Percentiles rank a stretch among this genome's conserved stretches.
Evolutionary conservation across 2,797 vertebrate species (phyloP).

Genomic region (Synaphobranchus kaupii): DNA sequence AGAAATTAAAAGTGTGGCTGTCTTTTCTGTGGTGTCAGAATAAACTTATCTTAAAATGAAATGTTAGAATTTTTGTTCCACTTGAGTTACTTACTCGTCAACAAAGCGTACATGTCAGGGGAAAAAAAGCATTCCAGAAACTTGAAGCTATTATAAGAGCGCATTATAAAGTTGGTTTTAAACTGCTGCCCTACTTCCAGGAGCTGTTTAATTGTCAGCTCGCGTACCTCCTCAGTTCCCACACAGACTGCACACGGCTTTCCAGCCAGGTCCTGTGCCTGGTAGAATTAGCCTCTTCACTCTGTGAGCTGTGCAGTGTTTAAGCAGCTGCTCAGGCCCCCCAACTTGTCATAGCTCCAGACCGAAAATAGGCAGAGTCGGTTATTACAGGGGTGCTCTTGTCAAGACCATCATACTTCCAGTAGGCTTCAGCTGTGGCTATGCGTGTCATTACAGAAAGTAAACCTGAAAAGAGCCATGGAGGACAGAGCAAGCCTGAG

Average conservation of each 20-base stretch:
- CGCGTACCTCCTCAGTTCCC: conserved; percentile 27
- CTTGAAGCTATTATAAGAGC: neutral
- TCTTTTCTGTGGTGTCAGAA: conserved; percentile 59
- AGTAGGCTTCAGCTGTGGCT: neutral
- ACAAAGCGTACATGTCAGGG: neutral
- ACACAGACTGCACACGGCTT: conserved; percentile 21
- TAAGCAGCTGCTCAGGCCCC: neutral
- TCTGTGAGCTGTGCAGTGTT: neutral
- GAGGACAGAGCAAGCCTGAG: neutral
- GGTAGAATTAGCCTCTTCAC: conserved; percentile 2
- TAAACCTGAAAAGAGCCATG: neutral
- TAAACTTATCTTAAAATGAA: conserved; percentile 68
- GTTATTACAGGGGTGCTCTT: neutral
- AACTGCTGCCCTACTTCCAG: conserved; percentile 24
- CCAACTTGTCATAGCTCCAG: neutral
- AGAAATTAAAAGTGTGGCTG: conserved; percentile 70
- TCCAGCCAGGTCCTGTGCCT: conserved; percentile 17
- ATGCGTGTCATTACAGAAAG: neutral
- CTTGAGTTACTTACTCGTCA: neutral
- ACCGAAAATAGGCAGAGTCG: neutral
- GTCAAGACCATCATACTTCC: neutral
- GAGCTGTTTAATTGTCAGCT: conserved; percentile 22
- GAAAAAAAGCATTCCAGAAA: neutral
- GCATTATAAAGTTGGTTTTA: neutral
- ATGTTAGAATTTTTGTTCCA: neutral